Conservation (phyloP, 1,140 invertebrate species). For the Galleria mellonella region DNA sequence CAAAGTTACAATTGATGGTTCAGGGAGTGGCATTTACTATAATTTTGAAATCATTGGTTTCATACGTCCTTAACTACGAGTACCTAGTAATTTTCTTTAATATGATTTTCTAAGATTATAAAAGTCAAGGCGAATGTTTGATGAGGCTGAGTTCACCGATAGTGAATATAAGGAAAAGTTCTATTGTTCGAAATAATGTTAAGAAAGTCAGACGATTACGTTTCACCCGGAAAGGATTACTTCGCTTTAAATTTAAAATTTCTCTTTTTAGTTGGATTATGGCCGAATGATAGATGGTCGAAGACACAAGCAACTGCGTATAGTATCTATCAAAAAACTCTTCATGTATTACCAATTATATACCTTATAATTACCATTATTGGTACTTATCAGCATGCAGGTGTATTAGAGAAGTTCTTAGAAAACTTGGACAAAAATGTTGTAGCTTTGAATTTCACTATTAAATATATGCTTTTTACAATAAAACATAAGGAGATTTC, state of each 20-base stretch:
- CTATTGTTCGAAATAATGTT: no score
- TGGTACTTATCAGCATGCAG: slow-evolving; percentile 30
- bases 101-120: no score
- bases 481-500: slow-evolving; percentile 28
- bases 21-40: no score
- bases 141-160: no score
- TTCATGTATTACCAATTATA: slow-evolving; percentile 28
- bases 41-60: no score
- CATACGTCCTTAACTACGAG: no score
- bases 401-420: slow-evolving; percentile 29
- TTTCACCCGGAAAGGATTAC: slow-evolving; percentile 15
- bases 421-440: slow-evolving; percentile 44
- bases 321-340: slow-evolving; percentile 29
- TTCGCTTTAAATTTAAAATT: slow-evolving; percentile 54
- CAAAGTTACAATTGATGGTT: no score
- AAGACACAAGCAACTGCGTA: slow-evolving; percentile 21
- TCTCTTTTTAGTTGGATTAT: slow-evolving; percentile 44
- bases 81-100: no score
- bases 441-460: slow-evolving; percentile 41
- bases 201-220: neutral
- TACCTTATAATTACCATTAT: slow-evolving; percentile 39
- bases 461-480: slow-evolving; percentile 43
- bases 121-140: no score
- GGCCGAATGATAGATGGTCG: slow-evolving; percentile 35
- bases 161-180: no score